Base-by-base conservation (phyloP, 2,888 invertebrate genomes). In the Pristionchus exspectatus region DNA sequence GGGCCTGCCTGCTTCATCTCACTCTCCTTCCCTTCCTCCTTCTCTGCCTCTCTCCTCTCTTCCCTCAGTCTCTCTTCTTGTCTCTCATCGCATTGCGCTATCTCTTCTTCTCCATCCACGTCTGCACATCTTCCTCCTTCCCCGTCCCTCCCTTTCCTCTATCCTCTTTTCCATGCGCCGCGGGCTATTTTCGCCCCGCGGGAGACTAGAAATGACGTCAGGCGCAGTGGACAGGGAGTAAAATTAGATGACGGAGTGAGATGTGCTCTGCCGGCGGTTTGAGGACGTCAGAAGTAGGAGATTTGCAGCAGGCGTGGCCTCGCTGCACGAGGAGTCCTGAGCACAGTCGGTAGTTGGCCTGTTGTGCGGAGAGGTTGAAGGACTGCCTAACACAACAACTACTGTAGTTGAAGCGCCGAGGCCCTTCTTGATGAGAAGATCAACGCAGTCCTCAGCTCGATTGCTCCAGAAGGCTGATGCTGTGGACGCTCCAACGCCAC, bases 151-250 rank as follows among this genome's bases (percentile, higher is more conserved):
- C 38, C 63, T 10, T 84, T 83, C 74, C 87, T 89, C 30, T 50
- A 88, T 81, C 87, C 56, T 84, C 84, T 30, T 30, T 56, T 85
- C 84, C n/a, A 24, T 85, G 38, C 33, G 56, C 10, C 38, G 21
- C 81, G 38, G 50, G 44, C 63, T 56, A 63, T 90, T 38, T 89
- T 81, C 88, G 50, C 74, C 87, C 63, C 86, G 33, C 44, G 33
- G 24, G 72, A 30, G 30, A 21, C 44, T 33, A 12, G n/a, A n/a
- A 27, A 81, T 50, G 50, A 50, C 81, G 81, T 50, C 81, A 50
- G 38, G 0, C 33, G 14, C 0, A 16, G 7, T 77, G 74, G 74
- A 44, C 74, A 77, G 74, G 74, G 74, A 30, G 44, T 27, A 44
- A 77, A 77, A 30, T 77, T 38, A 77, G 74, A 77, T 77, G 74